Evolutionary conservation across 2,888 invertebrate species (phyloP).

Genomic region (Busseola fusca): DNA sequence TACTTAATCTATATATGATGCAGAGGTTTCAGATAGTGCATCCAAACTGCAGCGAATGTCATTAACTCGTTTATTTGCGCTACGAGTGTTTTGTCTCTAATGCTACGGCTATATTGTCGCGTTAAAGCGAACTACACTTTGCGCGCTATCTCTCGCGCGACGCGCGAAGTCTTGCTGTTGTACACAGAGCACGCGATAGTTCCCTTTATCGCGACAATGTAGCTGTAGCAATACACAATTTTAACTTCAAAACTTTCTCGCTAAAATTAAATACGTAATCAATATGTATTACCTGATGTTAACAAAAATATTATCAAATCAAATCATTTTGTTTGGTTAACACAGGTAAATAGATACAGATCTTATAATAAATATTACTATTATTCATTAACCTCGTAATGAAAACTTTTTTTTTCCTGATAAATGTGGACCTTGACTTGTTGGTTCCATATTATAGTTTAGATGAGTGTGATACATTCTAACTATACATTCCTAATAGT

Average conservation of each 20-base stretch:
- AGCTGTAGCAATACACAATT: background rate
- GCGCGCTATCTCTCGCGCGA: background rate
- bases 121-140: background rate
- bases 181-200: background rate
- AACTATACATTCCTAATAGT: background rate
- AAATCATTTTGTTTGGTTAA: no score
- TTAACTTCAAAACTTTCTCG: background rate
- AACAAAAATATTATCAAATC: no score
- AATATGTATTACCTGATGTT: background rate
- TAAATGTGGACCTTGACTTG: no score
- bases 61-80: background rate
- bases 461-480: background rate
- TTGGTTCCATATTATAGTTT: no score
- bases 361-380: background rate
- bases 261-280: background rate
- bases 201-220: background rate
- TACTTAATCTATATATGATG: constrained; percentile 14
- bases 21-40: constrained; percentile 3
- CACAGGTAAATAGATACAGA: no score
- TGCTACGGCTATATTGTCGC: background rate
- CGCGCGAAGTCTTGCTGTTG: background rate
- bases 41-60: background rate
- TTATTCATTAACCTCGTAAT: background rate
- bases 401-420: no score
- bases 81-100: background rate